Percentiles rank a stretch among this genome's conserved stretches.
phyloP scores from a whole-genome alignment of 2,888 invertebrate genomes.

The Sepioteuthis lessoniana region DNA sequence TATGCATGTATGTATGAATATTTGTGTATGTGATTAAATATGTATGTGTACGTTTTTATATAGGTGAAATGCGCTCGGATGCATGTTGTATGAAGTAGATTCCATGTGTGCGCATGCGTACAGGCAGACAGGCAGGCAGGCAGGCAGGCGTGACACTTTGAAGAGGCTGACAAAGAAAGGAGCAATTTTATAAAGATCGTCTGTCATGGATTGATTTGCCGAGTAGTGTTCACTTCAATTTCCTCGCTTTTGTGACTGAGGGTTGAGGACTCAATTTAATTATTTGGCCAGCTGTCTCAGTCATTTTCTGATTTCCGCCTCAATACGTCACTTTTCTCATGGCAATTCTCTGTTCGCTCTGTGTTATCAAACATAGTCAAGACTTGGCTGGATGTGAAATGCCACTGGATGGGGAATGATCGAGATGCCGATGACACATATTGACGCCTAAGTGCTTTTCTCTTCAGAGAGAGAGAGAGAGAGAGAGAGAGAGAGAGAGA shows the following conservation, averaged over 20 bases:
- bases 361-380: not conserved
- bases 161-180: not conserved
- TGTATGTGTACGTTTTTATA: no score
- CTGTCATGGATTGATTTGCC: slow-evolving; percentile 19
- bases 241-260: not conserved
- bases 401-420: not conserved
- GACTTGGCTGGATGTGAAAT: not conserved
- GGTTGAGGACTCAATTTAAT: slow-evolving; percentile 12
- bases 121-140: not conserved
- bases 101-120: no score
- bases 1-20: no score
- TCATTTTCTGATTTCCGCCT: slow-evolving; percentile 1
- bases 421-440: not conserved
- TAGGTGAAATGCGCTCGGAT: no score
- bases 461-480: not conserved
- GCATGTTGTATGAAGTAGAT: no score
- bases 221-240: not conserved
- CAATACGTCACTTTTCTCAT: not conserved
- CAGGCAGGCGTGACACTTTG: not conserved
- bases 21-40: no score
- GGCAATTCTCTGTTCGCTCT: not conserved
- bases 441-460: not conserved
- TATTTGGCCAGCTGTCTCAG: not conserved
- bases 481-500: no score
- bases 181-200: not conserved